These are phyloP conservation scores for Limnephilus rhombicus DNA, from an alignment of 2,888 invertebrate genomes.

Conservation along the genomic window DNA sequence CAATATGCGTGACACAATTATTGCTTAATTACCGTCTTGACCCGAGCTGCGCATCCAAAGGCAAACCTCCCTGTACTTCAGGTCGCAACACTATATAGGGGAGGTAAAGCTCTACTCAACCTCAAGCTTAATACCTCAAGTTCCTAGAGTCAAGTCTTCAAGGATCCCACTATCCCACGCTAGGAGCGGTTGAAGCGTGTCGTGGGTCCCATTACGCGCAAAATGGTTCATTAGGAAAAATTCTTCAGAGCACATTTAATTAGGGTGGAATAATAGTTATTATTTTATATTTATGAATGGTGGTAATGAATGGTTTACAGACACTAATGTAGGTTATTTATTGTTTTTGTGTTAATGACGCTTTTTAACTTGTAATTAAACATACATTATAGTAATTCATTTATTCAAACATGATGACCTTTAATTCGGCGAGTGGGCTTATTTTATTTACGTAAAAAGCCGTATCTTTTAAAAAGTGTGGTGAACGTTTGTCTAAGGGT, in stretches of 20 bases:
- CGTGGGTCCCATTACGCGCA: slow-evolving; percentile 22
- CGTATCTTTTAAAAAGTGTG: neutral
- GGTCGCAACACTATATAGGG: neutral
- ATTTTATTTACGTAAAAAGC: neutral
- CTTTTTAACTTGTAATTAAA: neutral
- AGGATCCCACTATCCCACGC: slow-evolving; percentile 36
- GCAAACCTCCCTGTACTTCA: neutral
- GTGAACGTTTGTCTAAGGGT: too few relatives aligned
- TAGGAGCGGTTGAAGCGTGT: slow-evolving; percentile 42
- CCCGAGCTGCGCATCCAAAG: neutral
- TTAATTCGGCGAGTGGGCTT: neutral
- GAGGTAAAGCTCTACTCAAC: neutral
- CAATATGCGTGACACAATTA: neutral
- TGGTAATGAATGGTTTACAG: neutral
- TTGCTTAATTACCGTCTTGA: neutral
- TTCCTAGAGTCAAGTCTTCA: neutral
- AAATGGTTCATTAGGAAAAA: slow-evolving; percentile 3
- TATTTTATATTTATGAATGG: neutral
- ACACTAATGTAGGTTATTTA: neutral
- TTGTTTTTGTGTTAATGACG: neutral
- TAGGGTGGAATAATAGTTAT: neutral
- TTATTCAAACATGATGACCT: too few relatives aligned
- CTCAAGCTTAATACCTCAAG: neutral
- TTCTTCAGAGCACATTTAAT: neutral
- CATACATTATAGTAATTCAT: neutral